Conservation (phyloP, 2,113 vertebrate genomes). For the Dolichotis patagonum region DNA sequence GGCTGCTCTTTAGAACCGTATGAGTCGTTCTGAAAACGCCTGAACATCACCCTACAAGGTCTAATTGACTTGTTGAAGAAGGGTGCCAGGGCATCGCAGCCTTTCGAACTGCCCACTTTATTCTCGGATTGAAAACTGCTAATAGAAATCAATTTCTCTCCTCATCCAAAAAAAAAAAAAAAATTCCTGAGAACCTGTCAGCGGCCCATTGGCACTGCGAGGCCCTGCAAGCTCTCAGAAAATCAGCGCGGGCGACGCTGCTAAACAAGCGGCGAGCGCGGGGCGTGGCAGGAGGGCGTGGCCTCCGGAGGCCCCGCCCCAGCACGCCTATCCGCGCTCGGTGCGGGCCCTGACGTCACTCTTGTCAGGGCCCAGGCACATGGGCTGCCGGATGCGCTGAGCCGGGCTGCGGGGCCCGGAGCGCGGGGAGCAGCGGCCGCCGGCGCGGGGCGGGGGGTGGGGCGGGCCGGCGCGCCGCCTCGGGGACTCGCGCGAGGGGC, state of each 20-base stretch:
- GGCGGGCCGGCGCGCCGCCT: constrained; percentile 43
- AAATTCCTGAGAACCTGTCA: not conserved
- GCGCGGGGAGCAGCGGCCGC: constrained; percentile 66
- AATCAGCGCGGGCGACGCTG: constrained; percentile 72
- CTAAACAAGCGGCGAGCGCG: constrained; percentile 33
- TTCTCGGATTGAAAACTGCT: not conserved
- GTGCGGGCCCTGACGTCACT: constrained; percentile 86
- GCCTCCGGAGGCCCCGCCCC: constrained; percentile 1
- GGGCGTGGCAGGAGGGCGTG: not conserved
- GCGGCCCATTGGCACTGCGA: too few relatives aligned
- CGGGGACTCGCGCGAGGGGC: not conserved
- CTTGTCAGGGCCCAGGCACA: constrained; percentile 86
- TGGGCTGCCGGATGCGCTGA: constrained; percentile 85
- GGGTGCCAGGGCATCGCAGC: not conserved
- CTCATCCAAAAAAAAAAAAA: not conserved
- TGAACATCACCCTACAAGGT: not conserved
- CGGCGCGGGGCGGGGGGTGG: constrained; percentile 70
- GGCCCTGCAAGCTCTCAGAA: not conserved
- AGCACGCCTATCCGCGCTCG: constrained; percentile 75
- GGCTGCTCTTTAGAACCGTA: not conserved
- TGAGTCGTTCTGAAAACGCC: not conserved
- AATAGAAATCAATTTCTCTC: not conserved
- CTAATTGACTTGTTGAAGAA: not conserved
- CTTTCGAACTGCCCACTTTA: not conserved
- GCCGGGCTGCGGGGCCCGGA: constrained; percentile 71